phyloP scores from a whole-genome alignment of 1,140 invertebrate genomes.

The Lamellibrachia luymesi region DNA sequence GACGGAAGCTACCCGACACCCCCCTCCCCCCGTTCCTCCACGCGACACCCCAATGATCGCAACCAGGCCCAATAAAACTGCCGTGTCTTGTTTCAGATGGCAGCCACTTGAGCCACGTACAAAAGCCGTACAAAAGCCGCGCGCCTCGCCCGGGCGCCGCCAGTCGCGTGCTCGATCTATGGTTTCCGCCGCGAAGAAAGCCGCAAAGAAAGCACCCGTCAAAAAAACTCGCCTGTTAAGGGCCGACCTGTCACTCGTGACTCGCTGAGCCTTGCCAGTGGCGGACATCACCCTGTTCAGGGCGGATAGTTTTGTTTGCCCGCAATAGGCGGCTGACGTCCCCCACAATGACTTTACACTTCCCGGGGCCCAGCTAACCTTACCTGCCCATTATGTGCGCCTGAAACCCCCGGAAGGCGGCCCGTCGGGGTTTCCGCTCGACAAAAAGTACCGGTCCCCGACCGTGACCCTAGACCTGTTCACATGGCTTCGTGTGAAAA shows the following conservation, averaged over 20 bases:
- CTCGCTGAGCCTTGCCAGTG: background rate
- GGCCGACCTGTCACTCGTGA: background rate
- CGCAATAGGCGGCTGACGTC: background rate
- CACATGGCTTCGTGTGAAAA: background rate
- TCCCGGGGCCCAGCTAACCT: background rate
- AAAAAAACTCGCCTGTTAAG: no score
- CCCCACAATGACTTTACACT: background rate
- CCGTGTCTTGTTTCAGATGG: background rate
- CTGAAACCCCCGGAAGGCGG: background rate
- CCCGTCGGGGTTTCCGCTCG: background rate
- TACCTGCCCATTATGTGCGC: background rate
- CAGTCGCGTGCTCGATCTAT: background rate
- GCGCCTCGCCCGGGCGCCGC: no score
- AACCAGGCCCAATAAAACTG: background rate
- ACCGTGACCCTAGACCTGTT: background rate
- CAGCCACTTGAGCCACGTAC: background rate
- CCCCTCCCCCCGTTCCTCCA: background rate
- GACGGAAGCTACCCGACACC: no score
- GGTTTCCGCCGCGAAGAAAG: background rate
- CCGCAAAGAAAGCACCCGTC: no score
- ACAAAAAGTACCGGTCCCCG: background rate
- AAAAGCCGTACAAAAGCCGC: background rate
- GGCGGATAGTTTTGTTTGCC: background rate
- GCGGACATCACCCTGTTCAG: background rate
- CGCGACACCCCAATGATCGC: background rate